Conservation (phyloP, 2,113 vertebrate species). For the Hipposideros armiger region DNA sequence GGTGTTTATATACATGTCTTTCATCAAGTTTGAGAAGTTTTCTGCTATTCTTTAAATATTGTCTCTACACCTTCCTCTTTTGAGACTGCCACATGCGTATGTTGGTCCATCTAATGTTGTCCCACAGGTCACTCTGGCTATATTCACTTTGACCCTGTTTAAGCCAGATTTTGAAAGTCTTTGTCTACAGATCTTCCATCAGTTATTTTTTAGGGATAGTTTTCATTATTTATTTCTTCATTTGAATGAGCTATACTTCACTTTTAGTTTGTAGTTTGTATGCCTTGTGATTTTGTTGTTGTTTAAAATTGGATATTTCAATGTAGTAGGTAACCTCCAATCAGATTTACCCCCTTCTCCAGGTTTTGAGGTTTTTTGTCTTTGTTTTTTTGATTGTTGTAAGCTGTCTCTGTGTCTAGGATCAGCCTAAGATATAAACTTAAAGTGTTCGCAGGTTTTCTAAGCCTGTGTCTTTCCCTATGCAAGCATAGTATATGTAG, state of each 20-base stretch:
- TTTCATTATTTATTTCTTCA: neutral
- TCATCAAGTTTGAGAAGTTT: neutral
- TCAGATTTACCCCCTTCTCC: neutral
- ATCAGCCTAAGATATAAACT: neutral
- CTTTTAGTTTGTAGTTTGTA: neutral
- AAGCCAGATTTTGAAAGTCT: neutral
- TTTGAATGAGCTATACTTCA: too few species aligned
- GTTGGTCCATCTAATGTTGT: accelerated
- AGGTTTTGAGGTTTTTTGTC: neutral
- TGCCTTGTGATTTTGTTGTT: neutral
- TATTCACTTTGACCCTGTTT: neutral
- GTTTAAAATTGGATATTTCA: neutral
- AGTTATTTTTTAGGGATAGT: neutral
- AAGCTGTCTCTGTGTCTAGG: neutral
- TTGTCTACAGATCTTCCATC: neutral
- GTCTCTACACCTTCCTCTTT: neutral
- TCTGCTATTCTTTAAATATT: neutral
- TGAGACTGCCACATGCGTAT: accelerated
- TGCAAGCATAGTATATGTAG: neutral
- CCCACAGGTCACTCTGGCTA: neutral
- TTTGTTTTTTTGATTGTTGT: neutral
- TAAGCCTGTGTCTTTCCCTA: neutral
- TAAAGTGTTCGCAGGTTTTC: neutral
- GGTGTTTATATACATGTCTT: neutral
- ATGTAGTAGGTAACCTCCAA: neutral